Base-by-base conservation (phyloP, 2,113 vertebrate genomes). In the Dermatemys mawii region DNA sequence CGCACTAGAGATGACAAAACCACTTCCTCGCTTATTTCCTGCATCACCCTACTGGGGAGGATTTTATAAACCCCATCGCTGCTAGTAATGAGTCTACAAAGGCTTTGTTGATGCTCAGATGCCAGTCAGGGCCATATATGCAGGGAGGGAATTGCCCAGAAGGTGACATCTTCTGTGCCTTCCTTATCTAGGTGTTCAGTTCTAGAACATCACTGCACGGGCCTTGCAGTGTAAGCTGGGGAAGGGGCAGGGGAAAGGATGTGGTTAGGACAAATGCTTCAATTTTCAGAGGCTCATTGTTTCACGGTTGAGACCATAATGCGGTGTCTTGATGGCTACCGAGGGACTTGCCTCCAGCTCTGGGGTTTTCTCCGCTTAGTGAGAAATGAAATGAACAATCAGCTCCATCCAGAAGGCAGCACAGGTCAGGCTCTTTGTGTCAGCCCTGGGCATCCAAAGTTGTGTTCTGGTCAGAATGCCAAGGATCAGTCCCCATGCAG, bases 231-330 rank as follows among this genome's bases (percentile, higher is more conserved):
- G 21, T 46, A 84, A 35, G 27, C 73, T 54, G 26, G 67, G 38
- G 0, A 16, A 75, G 41, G 53, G 50, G 21, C 35, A 22, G 76
- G 84, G 87, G 10, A 51, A 87, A 97, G 97, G 97, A 97, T 96
- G 97, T 97, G 97, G 97, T 97, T 94, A 93, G 51, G n/a, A 21
- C 0, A 0, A 88, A 32, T 76, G 88, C 29, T 48, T 86, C 8
- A 1, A 84, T 87, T 10, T 46, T 48, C 67, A 46, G 54, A 41
- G 75, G 76, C 50, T n/a, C 6, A 22, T 38, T 11, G 32, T 78
- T 96, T 87, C 53, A 92, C 0, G 3, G 13, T 67, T 86, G 46
- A 87, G 24, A 44, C 78, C 0, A 1, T 84, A 50, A 85, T 51
- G 81, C 78, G 55, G 87, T 51, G 49, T 60, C 50, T 90, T 51